phyloP scores from a whole-genome alignment of 2,113 vertebrate species.

The Perca schrenkii region DNA sequence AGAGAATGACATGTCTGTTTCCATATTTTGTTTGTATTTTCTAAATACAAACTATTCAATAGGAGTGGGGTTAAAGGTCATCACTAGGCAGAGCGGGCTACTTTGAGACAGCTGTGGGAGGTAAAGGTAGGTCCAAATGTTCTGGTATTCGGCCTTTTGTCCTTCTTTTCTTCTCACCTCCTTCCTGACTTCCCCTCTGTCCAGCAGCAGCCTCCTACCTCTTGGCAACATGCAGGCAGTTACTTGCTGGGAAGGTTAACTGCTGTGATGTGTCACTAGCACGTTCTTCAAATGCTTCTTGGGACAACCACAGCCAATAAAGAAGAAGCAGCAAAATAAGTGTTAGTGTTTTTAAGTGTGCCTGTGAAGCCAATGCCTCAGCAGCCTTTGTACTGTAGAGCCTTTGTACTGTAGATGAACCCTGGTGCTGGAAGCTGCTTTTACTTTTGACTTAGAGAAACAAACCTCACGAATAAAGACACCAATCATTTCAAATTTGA shows the following conservation, averaged over 20 bases:
- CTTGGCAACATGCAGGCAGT: conserved; percentile 10
- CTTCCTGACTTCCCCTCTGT: conserved; percentile 17
- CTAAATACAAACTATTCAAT: background rate
- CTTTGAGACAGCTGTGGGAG: conserved; percentile 29
- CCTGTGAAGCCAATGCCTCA: conserved; percentile 17
- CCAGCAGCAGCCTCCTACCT: conserved; percentile 9
- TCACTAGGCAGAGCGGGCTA: conserved; percentile 26
- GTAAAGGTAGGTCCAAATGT: conserved; percentile 26
- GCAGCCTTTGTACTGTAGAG: background rate
- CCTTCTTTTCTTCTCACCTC: conserved; percentile 19
- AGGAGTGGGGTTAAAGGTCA: conserved; percentile 28
- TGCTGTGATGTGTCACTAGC: conserved; percentile 12
- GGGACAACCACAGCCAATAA: conserved; percentile 14
- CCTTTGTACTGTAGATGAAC: background rate
- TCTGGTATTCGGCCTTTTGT: conserved; percentile 24
- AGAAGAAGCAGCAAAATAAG: background rate
- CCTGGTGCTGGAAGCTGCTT: conserved; percentile 4
- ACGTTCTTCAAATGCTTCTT: background rate
- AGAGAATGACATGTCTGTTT: conserved; percentile 3
- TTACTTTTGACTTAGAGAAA: conserved; percentile 42
- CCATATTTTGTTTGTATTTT: background rate
- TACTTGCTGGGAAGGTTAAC: conserved; percentile 3
- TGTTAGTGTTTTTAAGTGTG: conserved; percentile 49
- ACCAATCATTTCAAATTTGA: conserved; percentile 46
- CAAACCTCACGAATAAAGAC: conserved; percentile 40